phyloP scores from a whole-genome alignment of 2,888 invertebrate species.

The Drosophila anomalata region DNA sequence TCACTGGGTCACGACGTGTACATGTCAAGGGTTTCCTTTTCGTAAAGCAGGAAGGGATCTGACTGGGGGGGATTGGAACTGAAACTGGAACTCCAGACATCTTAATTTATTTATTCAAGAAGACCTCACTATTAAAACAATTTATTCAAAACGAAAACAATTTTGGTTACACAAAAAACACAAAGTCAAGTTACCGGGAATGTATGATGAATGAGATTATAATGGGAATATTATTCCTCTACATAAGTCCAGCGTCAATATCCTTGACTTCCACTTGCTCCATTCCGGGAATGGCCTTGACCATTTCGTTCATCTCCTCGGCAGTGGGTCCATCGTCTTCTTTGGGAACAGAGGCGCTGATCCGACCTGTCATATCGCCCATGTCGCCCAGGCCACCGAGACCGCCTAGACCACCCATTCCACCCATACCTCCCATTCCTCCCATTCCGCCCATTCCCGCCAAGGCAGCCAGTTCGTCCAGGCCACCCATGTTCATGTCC shows the following conservation, averaged over 20 bases:
- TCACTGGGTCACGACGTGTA: slow-evolving; percentile 69
- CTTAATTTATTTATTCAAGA: slow-evolving; percentile 45
- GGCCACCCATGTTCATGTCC: slow-evolving; percentile 82
- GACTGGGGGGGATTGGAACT: neutral
- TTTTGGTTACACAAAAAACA: slow-evolving; percentile 3
- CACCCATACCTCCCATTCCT: slow-evolving; percentile 28
- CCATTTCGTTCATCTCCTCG: slow-evolving; percentile 60
- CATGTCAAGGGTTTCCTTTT: slow-evolving; percentile 26
- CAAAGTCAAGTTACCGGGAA: neutral
- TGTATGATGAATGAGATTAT: neutral
- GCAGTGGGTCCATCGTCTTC: slow-evolving; percentile 5
- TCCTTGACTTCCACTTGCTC: slow-evolving; percentile 65
- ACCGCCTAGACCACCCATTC: slow-evolving; percentile 11
- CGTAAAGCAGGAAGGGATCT: neutral
- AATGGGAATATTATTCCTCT: neutral
- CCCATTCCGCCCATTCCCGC: slow-evolving; percentile 18
- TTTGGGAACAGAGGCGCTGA: neutral
- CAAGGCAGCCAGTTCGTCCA: slow-evolving; percentile 46
- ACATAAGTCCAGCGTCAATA: slow-evolving; percentile 30
- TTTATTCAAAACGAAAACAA: slow-evolving; percentile 5
- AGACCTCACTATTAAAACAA: slow-evolving; percentile 1
- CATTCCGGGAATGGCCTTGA: slow-evolving; percentile 63
- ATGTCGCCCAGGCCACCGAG: slow-evolving; percentile 18
- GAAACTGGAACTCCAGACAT: slow-evolving; percentile 33
- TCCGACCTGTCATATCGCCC: slow-evolving; percentile 23